Conservation (phyloP, 2,797 vertebrate species). For the Odontamblyopus rebecca region DNA sequence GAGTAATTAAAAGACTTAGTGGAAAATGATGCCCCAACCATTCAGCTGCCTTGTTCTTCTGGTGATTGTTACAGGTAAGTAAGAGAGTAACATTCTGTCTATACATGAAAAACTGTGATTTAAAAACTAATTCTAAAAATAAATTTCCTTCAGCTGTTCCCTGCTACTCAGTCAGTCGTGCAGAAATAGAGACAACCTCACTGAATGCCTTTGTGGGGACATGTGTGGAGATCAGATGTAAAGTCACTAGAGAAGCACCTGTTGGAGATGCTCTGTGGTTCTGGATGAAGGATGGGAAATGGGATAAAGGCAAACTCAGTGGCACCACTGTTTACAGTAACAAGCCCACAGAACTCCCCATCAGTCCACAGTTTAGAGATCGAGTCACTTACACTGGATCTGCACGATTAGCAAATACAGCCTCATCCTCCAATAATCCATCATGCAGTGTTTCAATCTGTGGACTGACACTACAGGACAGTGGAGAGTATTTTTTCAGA, state of each 20-base stretch:
- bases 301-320: fast-evolving
- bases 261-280: fast-evolving
- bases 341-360: fast-evolving
- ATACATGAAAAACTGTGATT: no score
- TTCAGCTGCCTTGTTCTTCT: background rate
- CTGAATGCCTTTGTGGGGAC: conserved; percentile 52
- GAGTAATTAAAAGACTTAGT: no score
- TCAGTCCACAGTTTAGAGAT: conserved; percentile 18
- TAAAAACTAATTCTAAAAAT: no score
- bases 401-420: background rate
- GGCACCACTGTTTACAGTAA: conserved; percentile 54
- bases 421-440: fast-evolving
- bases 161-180: background rate
- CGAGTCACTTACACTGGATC: conserved; percentile 12
- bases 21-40: background rate
- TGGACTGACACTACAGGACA: background rate
- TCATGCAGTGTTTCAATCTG: conserved; percentile 23
- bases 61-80: conserved; percentile 2
- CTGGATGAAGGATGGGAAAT: conserved; percentile 59
- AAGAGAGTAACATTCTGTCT: no score
- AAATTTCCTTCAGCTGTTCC: background rate
- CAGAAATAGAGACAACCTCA: fast-evolving
- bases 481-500: no score
- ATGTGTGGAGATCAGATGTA: conserved; percentile 60
- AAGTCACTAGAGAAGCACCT: fast-evolving